A percentile compares a stretch with the other conserved stretches of the same genome.
These are phyloP conservation scores for Saguinus midas DNA, from an alignment of 2,113 vertebrate genomes.

Conservation along the genomic window DNA sequence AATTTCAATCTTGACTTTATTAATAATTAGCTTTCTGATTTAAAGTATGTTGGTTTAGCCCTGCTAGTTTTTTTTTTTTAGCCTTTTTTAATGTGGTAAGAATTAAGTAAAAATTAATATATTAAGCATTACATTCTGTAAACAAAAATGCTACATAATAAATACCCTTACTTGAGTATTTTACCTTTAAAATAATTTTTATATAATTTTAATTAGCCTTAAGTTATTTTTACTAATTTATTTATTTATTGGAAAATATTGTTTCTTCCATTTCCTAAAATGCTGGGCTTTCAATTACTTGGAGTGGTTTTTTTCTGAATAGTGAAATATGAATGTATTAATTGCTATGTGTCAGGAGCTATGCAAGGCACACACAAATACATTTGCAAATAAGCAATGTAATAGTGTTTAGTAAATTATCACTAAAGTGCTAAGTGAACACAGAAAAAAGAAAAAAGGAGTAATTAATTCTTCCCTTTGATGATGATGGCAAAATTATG, in stretches of 20 bases:
- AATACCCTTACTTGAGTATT: constrained; percentile 36
- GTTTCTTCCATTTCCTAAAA: not conserved
- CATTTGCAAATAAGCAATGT: not conserved
- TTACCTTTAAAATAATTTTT: not conserved
- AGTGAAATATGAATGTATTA: not conserved
- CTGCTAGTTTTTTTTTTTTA: constrained; percentile 18
- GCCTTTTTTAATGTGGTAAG: not conserved
- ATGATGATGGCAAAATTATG: not conserved
- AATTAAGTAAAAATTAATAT: constrained; percentile 44
- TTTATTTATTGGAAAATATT: constrained; percentile 12
- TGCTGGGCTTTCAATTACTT: not conserved
- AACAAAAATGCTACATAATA: constrained; percentile 26
- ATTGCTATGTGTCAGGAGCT: not conserved
- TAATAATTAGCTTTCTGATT: constrained; percentile 61
- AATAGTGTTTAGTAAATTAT: constrained; percentile 28
- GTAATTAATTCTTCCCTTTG: not conserved
- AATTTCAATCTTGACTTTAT: constrained; percentile 39
- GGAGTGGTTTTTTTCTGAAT: not conserved
- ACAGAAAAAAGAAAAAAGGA: not conserved
- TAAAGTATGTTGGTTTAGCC: not conserved
- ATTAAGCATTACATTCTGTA: constrained; percentile 4
- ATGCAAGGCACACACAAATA: not conserved
- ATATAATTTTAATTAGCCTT: constrained; percentile 2
- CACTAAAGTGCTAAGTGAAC: not conserved
- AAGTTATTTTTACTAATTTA: constrained; percentile 12